phyloP scores from a whole-genome alignment of 2,797 vertebrate species.

The Adrianichthys oophorus region DNA sequence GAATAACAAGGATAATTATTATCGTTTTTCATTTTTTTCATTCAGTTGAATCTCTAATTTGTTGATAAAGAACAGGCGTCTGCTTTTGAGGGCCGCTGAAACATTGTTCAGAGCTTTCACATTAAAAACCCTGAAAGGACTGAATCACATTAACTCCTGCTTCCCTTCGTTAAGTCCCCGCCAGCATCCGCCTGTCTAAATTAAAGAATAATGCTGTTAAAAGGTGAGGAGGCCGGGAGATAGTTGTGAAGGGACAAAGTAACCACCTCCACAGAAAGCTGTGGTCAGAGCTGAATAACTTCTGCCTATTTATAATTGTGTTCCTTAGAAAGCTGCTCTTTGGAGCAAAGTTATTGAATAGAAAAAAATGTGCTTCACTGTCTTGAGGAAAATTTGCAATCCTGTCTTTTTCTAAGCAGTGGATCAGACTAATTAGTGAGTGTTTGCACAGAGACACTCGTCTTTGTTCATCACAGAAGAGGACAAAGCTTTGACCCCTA shows the following conservation, averaged over 20 bases:
- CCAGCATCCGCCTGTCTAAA: constrained; percentile 33
- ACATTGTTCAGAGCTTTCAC: constrained; percentile 26
- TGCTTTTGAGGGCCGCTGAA: constrained; percentile 43
- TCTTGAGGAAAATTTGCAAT: constrained; percentile 8
- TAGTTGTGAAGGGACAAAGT: constrained; percentile 27
- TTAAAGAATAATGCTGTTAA: constrained; percentile 52
- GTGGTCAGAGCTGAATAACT: constrained; percentile 26
- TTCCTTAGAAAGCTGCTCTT: constrained; percentile 22
- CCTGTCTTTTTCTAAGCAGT: neutral
- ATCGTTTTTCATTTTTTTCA: constrained; percentile 28
- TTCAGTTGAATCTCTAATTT: constrained; percentile 38
- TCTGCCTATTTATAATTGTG: constrained; percentile 31
- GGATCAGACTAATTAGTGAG: neutral
- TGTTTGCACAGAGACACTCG: neutral
- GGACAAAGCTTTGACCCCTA: neutral
- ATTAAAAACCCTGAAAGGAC: constrained; percentile 51
- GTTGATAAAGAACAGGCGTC: constrained; percentile 42
- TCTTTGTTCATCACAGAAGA: neutral
- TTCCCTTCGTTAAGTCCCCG: constrained; percentile 35
- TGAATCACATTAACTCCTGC: constrained; percentile 51
- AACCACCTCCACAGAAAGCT: constrained; percentile 27
- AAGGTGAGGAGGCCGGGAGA: constrained; percentile 47
- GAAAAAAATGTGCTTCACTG: constrained; percentile 15
- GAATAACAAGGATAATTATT: constrained; percentile 26
- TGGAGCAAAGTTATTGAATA: constrained; percentile 25